A percentile compares a stretch with the other conserved stretches of the same genome.
phyloP scores from a whole-genome alignment of 1,140 invertebrate genomes.

The Amyelois transitella region DNA sequence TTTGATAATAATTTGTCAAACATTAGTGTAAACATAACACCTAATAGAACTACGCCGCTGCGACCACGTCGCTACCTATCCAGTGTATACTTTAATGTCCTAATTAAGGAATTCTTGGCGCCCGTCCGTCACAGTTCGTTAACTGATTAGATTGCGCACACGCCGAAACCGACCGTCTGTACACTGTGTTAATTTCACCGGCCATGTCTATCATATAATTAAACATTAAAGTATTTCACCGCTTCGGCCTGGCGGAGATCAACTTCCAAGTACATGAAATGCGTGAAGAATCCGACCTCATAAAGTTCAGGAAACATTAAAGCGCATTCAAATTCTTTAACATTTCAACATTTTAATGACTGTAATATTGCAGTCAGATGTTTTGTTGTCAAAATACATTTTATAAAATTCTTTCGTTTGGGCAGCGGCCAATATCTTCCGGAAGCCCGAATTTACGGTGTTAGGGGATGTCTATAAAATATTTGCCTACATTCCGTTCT shows the following conservation, averaged over 20 bases:
- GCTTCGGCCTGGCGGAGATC: too few relatives aligned
- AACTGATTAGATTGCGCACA: conserved; percentile 34
- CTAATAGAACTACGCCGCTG: too few relatives aligned
- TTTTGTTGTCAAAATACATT: conserved; percentile 1
- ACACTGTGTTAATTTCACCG: conserved; percentile 9
- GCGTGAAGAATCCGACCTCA: too few relatives aligned
- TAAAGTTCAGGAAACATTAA: too few relatives aligned
- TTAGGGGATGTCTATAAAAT: conserved; percentile 33
- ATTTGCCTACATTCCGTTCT: conserved; percentile 62
- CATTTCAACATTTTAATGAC: neutral
- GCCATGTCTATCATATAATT: neutral
- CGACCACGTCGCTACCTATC: neutral
- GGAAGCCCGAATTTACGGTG: conserved; percentile 38
- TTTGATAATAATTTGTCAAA: too few relatives aligned
- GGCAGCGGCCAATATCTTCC: conserved; percentile 41
- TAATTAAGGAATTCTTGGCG: conserved; percentile 37
- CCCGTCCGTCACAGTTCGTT: conserved; percentile 34
- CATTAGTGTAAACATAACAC: too few relatives aligned
- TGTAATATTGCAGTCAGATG: neutral
- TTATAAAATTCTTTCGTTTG: conserved; percentile 14
- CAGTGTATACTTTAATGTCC: conserved; percentile 25
- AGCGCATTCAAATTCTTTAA: neutral
- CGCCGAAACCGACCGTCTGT: conserved; percentile 3
- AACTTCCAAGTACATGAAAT: too few relatives aligned
- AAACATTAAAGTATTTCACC: too few relatives aligned